Evolutionary conservation across 2,113 vertebrate species (phyloP), one percentile per base, ranked within the genome.

Genomic region (Corythornis cristatus): DNA sequence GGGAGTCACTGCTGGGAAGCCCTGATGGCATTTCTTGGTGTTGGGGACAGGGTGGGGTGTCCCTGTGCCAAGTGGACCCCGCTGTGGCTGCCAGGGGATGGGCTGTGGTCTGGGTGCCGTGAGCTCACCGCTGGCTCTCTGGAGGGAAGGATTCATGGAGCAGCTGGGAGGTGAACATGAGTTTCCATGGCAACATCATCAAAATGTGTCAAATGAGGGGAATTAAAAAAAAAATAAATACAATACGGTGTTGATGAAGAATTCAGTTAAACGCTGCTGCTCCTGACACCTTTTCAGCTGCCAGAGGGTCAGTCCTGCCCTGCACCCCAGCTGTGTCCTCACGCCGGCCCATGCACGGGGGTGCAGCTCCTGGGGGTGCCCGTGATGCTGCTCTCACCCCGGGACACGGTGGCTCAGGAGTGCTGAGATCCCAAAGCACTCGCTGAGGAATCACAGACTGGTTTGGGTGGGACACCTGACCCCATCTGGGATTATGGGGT

Each of bases 201-300:
- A 33, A 46, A 78, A 79, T 21, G 62, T 91, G 94, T 89, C 92
- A 91, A 82, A 72, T 0, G 3, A 71, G 87, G 90, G 70, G 71
- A 91, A 57, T 26, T 29, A 40, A 57, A 89, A 51, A 51, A 79
- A 78, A 50, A 51, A 54, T 28, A 68, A 83, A 18, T 15, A 9
- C 56, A 16, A 56, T 2, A 6, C 14, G 51, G 29, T 78, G 90
- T 66, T 17, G 7, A 45, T 46, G 68, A 76, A 66, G 42, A 31
- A 1, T 25, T 31, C 21, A 18, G 70, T 46, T 61, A 9, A 40
- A 17, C 0, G 1, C 7, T 12, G 56, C 78, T 31, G 66, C 62
- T 91, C 72, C 33, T 14, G 61, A 3, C 71, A 11, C 14, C 21
- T 0, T 35, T 11, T 9, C 1, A 0, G 70, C 74, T 26, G 54